Conservation (phyloP, 1,140 invertebrate genomes). For the Papilio polytes region DNA sequence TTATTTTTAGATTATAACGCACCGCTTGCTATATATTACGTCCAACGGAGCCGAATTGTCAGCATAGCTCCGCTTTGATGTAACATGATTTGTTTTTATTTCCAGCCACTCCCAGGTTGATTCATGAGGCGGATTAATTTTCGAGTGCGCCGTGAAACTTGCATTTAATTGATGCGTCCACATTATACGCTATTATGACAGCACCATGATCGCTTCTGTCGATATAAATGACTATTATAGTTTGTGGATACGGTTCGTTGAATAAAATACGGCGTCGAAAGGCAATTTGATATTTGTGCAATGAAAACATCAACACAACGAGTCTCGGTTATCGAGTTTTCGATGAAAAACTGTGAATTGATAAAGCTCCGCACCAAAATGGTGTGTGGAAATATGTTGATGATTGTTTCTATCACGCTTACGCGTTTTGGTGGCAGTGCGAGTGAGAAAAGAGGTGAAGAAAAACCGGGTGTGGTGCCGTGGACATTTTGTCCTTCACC, state of each 20-base stretch:
- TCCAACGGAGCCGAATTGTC: conserved; percentile 77
- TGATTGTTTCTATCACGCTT: conserved; percentile 73
- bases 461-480: conserved; percentile 70
- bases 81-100: conserved; percentile 82
- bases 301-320: conserved; percentile 69
- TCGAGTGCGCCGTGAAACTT: conserved; percentile 67
- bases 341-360: conserved; percentile 80
- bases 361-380: conserved; percentile 69
- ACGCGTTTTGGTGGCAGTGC: conserved; percentile 40
- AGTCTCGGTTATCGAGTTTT: conserved; percentile 62
- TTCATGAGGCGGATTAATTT: conserved; percentile 77
- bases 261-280: background rate
- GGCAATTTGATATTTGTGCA: conserved; percentile 54
- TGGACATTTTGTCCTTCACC: conserved; percentile 70
- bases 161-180: conserved; percentile 71
- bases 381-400: conserved; percentile 55
- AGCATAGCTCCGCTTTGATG: conserved; percentile 82
- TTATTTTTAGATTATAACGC: conserved; percentile 83
- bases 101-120: conserved; percentile 73
- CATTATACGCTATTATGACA: conserved; percentile 73
- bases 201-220: conserved; percentile 50
- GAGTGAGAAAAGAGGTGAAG: conserved; percentile 58
- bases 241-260: conserved; percentile 9
- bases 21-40: conserved; percentile 80
- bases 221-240: conserved; percentile 35